A percentile compares a stretch with the other conserved stretches of the same genome.
phyloP scores from a whole-genome alignment of 2,113 vertebrate genomes.

The Sturnira hondurensis region DNA sequence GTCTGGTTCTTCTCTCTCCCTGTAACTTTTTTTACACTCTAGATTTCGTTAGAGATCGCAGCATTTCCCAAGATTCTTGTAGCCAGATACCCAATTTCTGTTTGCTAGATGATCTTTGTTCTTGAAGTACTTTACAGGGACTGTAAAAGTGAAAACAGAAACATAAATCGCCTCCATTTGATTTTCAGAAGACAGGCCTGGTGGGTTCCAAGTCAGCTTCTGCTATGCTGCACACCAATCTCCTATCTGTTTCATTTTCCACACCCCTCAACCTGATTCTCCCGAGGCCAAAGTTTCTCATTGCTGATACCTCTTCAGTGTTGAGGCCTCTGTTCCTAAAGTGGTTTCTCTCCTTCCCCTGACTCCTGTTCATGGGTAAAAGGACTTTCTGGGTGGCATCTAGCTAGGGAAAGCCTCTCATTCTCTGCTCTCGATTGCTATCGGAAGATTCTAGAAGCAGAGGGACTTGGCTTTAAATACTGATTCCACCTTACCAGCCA shows the following conservation, averaged over 20 bases:
- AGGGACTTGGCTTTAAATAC: not conserved
- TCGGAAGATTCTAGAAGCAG: slow-evolving; percentile 1
- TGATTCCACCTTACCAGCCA: not conserved
- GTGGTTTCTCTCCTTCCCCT: not conserved
- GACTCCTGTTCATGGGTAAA: not conserved
- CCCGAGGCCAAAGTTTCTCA: not conserved
- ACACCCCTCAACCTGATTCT: not conserved
- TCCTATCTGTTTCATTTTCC: not conserved
- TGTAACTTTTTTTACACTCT: not conserved
- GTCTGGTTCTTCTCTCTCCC: not conserved
- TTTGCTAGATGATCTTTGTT: not conserved
- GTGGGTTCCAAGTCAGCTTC: fast-evolving
- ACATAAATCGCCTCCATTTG: not conserved
- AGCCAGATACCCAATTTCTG: not conserved
- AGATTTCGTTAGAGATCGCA: not conserved
- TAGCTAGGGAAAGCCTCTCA: not conserved
- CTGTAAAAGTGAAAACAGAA: not conserved
- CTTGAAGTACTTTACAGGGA: not conserved
- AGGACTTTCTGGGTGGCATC: not conserved
- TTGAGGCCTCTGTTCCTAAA: not conserved
- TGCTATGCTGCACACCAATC: fast-evolving
- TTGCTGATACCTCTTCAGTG: not conserved
- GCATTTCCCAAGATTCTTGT: not conserved
- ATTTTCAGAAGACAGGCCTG: not conserved
- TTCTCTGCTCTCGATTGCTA: not conserved